Percentiles rank a stretch among this genome's conserved stretches.
Evolutionary conservation across 2,113 vertebrate species (phyloP).

Genomic region (Buteo buteo): DNA sequence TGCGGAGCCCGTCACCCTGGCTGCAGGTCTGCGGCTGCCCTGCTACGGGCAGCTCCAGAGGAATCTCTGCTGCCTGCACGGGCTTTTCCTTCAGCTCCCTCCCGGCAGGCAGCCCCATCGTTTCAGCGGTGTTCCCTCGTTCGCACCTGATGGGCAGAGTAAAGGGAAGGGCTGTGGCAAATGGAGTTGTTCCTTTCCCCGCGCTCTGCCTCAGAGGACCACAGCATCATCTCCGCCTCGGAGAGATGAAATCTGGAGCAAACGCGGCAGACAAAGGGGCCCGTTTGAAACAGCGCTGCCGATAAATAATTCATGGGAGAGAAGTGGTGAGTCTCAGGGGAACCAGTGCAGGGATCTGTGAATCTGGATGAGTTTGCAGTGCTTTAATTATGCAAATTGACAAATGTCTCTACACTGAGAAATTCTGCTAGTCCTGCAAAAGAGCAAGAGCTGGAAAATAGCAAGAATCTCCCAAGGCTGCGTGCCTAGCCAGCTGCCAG

Average conservation of each 20-base stretch:
- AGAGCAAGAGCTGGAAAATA: constrained; percentile 40
- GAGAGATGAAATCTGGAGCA: background rate
- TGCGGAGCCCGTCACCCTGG: background rate
- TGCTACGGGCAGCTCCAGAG: background rate
- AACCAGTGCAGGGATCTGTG: constrained; percentile 43
- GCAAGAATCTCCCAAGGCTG: background rate
- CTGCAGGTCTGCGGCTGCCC: too few species aligned
- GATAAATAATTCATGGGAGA: constrained; percentile 57
- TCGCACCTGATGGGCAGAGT: background rate
- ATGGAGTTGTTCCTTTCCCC: background rate
- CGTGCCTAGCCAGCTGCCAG: constrained; percentile 25
- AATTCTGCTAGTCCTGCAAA: constrained; percentile 51
- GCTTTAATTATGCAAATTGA: constrained; percentile 69
- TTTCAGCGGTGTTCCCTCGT: background rate
- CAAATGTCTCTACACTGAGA: constrained; percentile 54
- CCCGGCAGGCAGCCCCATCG: accelerated
- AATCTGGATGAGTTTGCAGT: constrained; percentile 60
- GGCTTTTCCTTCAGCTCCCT: background rate
- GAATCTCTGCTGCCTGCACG: background rate
- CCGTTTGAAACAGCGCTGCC: background rate
- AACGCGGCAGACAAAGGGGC: constrained; percentile 11
- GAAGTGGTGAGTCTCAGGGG: constrained; percentile 42
- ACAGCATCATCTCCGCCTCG: background rate
- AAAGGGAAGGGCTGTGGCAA: background rate
- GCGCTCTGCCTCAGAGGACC: background rate